These are phyloP conservation scores for Orchestia grillus DNA, from an alignment of 1,140 invertebrate species.

Conservation along the genomic window DNA sequence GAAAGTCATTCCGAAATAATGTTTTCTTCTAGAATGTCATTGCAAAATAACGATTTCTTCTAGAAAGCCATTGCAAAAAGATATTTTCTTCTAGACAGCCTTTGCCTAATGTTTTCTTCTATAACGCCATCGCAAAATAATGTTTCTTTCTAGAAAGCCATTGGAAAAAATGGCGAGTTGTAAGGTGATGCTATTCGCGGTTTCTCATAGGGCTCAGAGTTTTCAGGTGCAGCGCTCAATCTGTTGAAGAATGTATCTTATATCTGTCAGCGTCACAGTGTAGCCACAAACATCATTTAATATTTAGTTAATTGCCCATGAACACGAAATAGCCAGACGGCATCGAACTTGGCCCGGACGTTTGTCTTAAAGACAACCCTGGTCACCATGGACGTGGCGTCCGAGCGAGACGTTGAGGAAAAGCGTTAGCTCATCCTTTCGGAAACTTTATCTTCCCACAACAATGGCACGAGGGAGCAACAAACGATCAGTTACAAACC, in stretches of 20 bases:
- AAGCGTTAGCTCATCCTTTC: neutral
- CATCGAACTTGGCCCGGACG: neutral
- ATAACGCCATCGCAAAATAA: neutral
- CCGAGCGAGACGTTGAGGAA: neutral
- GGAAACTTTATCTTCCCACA: slow-evolving; percentile 28
- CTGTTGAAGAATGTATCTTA: neutral
- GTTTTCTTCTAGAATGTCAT: too few relatives aligned
- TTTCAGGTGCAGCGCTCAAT: neutral
- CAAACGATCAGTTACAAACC: slow-evolving; percentile 50
- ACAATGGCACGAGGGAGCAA: slow-evolving; percentile 49
- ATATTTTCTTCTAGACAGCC: neutral
- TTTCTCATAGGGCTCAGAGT: neutral
- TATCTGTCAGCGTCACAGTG: neutral
- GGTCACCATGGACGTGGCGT: neutral
- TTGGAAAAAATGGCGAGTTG: neutral
- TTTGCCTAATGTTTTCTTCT: neutral
- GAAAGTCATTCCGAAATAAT: neutral
- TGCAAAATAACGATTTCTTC: neutral
- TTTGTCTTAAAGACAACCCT: neutral
- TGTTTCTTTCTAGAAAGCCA: neutral
- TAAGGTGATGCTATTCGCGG: neutral
- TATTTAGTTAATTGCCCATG: neutral
- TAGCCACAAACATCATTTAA: neutral
- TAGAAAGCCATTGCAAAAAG: neutral
- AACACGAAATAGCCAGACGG: neutral